Base-by-base conservation (phyloP, 2,113 vertebrate genomes). In the Sterrhoptilus dennistouni region DNA sequence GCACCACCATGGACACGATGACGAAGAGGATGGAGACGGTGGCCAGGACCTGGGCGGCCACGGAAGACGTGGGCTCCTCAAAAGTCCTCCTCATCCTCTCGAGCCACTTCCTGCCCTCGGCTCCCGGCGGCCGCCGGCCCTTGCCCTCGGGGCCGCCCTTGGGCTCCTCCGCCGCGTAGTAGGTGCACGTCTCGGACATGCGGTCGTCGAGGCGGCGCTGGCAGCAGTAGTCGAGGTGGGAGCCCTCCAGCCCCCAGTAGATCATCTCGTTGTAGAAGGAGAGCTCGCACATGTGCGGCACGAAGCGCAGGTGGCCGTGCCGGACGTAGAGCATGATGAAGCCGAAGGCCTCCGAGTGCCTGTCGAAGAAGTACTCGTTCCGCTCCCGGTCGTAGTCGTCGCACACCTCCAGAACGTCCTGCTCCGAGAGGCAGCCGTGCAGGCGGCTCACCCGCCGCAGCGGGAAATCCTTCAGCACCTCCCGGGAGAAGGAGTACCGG, bases 181-280 rank as follows among this genome's bases (percentile, higher is more conserved):
- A 98, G 91, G 99, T 99, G 94, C 98, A 98, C 40, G 99, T 98
- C 95, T 99, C 99, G 57, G 99, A 99, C 99, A 99, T 99, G 97
- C 99, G 98, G 97, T 99, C 99, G 96, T 99, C 99, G 92, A 99
- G 98, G 82, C 99, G 98, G 61, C 99, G 98, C 97, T 99, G 99
- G 97, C 99, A 99, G 97, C 99, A 99, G 93, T 98, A 98, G 97
- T 99, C 99, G 96, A 99, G 98, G 96, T 99, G 99, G 50, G 98
- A 98, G 96, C 99, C 98, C 97, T 99, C 99, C 97, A 99, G 97
- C 12, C 99, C 99, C 99, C 99, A 99, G 97, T 99, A 99, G 92
- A 99, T 98, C 99, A 99, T 99, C 98, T 99, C 99, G 31, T 99
- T 98, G 98, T 99, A 99, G 98, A 99, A 99, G 70, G 99, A 99